Evolutionary conservation across 2,888 invertebrate species (phyloP), one percentile per base, ranked within the genome.

Genomic region (Ceramica pisi): DNA sequence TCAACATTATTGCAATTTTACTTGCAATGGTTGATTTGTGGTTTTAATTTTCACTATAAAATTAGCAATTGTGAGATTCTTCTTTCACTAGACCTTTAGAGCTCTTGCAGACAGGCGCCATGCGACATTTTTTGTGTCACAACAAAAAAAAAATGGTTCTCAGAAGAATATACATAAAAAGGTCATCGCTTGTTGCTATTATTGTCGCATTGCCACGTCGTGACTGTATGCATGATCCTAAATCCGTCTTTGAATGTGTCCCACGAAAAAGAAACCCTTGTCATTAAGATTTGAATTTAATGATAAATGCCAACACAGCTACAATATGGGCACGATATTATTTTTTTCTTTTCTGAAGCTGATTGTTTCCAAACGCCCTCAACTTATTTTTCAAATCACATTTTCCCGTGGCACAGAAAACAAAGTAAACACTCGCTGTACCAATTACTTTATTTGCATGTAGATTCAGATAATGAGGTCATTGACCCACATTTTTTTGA

Each of bases 401-500:
- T 61, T 51, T 71, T 44, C 9, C n/a, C 23, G 10, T 35, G 23
- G n/a, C 38, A 31, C 26, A 31, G 9, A 12, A 44, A 0, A 41
- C 63, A 70, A 74, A 64, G 50, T 35, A 76, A 81, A 62, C 53
- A 50, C 21, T 67, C 57, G 10, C 53, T 51, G 50, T 55, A 67
- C 65, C 71, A 77, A 81, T 81, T 62, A 79, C 56, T 71, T 71
- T 62, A 75, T 78, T 69, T 65, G 62, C 19, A 71, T 59, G 57
- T 53, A 55, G 19, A 79, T 62, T 53, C 53, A 65, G 41, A 53
- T 77, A 79, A 67, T 46, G 57, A 67, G 50, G 46, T 55, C 44
- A 67, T 61, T 56, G 78, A 62, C 61, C 78, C 44, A 67, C 10
- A 64, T 71, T 59, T 19, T 23, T 62, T 67, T 65, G 51, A 38